These are phyloP conservation scores for Marronus borbonicus DNA, from an alignment of 2,888 invertebrate genomes.

Conservation along the genomic window DNA sequence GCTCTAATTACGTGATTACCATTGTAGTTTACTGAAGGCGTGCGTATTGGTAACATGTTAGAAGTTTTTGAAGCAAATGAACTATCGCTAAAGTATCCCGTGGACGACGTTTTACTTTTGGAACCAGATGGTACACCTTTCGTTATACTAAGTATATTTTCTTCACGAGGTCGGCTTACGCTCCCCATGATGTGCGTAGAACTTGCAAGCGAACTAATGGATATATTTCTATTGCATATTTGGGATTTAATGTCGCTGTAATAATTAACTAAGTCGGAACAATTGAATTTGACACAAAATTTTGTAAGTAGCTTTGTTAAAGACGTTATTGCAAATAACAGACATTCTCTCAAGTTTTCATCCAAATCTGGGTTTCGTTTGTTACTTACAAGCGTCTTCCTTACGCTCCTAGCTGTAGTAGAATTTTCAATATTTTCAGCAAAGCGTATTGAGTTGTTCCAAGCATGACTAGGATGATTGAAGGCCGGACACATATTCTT, in stretches of 20 bases:
- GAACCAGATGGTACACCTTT: not conserved
- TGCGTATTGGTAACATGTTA: not conserved
- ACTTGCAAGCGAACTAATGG: not conserved
- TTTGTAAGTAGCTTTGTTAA: constrained; percentile 1
- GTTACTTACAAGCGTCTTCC: not conserved
- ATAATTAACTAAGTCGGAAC: not conserved
- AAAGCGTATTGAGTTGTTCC: not conserved
- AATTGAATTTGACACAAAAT: not conserved
- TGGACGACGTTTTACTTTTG: not conserved
- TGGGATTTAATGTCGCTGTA: not conserved
- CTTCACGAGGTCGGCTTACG: not conserved
- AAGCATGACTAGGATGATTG: not conserved
- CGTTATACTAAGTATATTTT: not conserved
- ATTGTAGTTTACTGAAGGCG: not conserved
- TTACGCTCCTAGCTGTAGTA: too few relatives aligned
- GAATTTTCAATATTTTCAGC: not conserved
- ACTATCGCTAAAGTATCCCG: constrained; percentile 1
- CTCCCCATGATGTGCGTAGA: not conserved
- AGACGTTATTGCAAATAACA: constrained; percentile 33
- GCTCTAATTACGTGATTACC: not conserved
- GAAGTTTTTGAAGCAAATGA: not conserved
- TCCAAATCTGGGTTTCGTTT: not conserved
- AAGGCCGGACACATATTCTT: not conserved
- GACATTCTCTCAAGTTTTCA: not conserved
- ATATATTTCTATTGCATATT: not conserved